Base-by-base conservation (phyloP, 2,113 vertebrate genomes). In the Propithecus coquereli region DNA sequence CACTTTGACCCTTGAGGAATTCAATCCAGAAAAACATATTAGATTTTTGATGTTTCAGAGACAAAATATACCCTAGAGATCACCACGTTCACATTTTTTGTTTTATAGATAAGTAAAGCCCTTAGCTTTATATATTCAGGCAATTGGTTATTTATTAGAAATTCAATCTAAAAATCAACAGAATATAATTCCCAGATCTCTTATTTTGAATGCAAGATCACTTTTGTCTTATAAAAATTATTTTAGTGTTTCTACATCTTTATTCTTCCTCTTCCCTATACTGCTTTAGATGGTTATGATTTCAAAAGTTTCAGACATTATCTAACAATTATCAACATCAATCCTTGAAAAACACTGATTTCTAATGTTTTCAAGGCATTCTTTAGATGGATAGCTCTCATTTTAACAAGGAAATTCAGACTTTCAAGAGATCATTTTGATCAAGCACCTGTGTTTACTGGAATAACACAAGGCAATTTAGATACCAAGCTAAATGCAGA, bases 361-460 rank as follows among this genome's bases (percentile, higher is more conserved):
- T 92, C 47, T 90, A 88, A 74, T 83, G 84, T 87, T 86, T 89
- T 70, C 74, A 85, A 81, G 40, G n/a, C 27, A 94, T 85, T 92
- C 40, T 61, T 92, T 50, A 94, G 71, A 50, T 65, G 66, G 37
- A 80, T 94, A 10, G 20, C 82, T 93, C 40, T 96, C 30, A 77
- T 77, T 54, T 83, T 83, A 95, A 94, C 6, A 83, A 96, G 57
- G 79, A 81, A 91, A 94, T 32, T 74, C n/a, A 87, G 61, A 59
- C 43, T 94, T 80, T 76, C 11, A 27, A 91, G 71, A 90, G 65
- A 81, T 43, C 57, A 65, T 95, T 96, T 77, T 76, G 70, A 91
- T 86, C 45, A 45, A 91, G 25, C 27, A 22, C 30, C 17, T 87
- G 61, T 91, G 34, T 57, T 96, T 76, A 66, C 45, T 81, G n/a